Conservation (phyloP, 2,888 invertebrate species). For the Eilema griseolum region DNA sequence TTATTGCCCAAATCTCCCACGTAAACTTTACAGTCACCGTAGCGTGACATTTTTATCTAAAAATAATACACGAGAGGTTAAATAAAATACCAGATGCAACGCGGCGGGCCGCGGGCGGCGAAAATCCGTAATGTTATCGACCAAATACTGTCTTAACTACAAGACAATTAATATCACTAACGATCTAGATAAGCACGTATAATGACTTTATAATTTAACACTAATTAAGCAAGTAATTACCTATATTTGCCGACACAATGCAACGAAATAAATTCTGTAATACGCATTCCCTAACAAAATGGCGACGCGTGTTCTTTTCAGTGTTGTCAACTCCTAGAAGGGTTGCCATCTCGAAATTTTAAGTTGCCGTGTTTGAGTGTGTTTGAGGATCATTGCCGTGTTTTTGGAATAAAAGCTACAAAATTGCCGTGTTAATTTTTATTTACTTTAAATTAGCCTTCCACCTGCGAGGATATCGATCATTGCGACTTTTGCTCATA, state of each 20-base stretch:
- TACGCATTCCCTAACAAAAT: conserved; percentile 1
- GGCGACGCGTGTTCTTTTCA: not conserved
- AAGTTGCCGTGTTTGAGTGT: no score
- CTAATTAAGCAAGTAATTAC: conserved; percentile 2
- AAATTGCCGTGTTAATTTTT: no score
- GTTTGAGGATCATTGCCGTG: no score
- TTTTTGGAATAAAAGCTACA: no score
- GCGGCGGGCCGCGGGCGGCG: no score
- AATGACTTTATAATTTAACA: not conserved
- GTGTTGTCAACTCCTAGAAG: no score
- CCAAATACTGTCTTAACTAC: not conserved
- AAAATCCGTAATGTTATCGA: not conserved
- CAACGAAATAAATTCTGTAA: not conserved
- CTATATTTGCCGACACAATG: not conserved
- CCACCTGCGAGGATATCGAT: no score
- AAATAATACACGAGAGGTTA: conserved; percentile 18
- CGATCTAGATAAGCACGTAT: not conserved
- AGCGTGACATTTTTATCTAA: conserved; percentile 89
- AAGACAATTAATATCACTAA: not conserved
- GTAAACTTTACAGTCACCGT: conserved; percentile 97
- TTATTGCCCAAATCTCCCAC: conserved; percentile 97
- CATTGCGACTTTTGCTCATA: no score
- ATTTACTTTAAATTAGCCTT: no score
- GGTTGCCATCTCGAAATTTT: no score
- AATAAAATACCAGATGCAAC: not conserved